Evolutionary conservation across 2,888 invertebrate species (phyloP), one percentile per base, ranked within the genome.

Genomic region (Allophyes oxyacanthae): DNA sequence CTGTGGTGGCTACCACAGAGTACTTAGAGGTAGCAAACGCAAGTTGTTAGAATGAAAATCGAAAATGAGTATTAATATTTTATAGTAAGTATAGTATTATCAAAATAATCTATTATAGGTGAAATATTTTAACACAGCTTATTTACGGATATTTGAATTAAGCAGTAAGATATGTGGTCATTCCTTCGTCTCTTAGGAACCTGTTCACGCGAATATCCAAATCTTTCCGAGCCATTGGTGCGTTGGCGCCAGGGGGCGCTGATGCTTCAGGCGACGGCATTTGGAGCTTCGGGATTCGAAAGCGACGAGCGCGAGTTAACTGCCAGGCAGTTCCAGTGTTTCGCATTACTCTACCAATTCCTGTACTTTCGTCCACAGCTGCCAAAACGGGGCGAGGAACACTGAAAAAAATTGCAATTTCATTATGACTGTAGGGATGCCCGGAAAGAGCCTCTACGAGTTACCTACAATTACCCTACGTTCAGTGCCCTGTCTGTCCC

Each of bases 311-410:
- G 11, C 94, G 82, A 0, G 86, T 91, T 14, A 93, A 77, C 54
- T 91, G 92, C 93, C 93, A 94, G 7, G 89, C 62, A 6, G 90
- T 80, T 58, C 88, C 88, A 1, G 81, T 82, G 67, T 84, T 90
- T 25, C 88, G 86, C 61, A 90, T 81, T 11, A 86, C 81, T 55
- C 78, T 77, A 2, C 81, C 71, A 11, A 81, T 33, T 1, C 83
- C 83, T 15, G 73, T 63, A 13, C 86, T 84, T 60, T 84, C 84
- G 45, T 90, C 89, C 1, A 87, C 77, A 1, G 83, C 83, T n/a
- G 84, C 79, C 1, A 88, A 77, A 7, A 83, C 69, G 11, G 89
- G 88, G 0, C 90, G 87, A 1, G 91, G 89, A 1, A 66, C 70
- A 63, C 93, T 94, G 78, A 25, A 81, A 75, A 51, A 52, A 8